phyloP scores from a whole-genome alignment of 2,888 invertebrate genomes.

The Dromius quadrimaculatus region DNA sequence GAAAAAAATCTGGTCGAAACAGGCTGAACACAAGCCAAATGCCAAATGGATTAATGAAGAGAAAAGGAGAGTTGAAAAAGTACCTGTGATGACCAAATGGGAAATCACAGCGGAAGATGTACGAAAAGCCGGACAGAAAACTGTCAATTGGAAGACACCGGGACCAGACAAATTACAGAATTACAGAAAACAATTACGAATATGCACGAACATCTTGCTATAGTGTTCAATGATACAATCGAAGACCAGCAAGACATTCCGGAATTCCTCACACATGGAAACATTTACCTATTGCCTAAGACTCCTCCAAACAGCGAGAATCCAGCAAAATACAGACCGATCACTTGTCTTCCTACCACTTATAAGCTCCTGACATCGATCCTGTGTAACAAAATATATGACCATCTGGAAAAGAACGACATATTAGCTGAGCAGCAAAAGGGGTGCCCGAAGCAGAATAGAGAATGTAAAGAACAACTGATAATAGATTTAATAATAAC shows the following conservation, averaged over 20 bases:
- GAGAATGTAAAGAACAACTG: constrained; percentile 33
- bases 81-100: neutral
- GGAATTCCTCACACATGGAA: constrained; percentile 26
- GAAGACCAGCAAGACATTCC: constrained; percentile 24
- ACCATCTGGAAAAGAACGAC: constrained; percentile 6
- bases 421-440: constrained; percentile 25
- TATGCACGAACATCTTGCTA: constrained; percentile 8
- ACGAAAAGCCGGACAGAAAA: neutral
- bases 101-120: neutral
- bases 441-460: constrained; percentile 14
- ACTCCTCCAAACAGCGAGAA: neutral
- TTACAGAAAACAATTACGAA: constrained; percentile 36
- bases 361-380: constrained; percentile 32
- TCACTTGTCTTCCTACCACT: constrained; percentile 14
- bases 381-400: constrained; percentile 15
- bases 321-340: constrained; percentile 21
- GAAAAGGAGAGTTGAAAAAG: neutral
- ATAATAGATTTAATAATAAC: neutral
- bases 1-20: neutral
- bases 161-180: constrained; percentile 35
- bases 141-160: constrained; percentile 30
- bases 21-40: neutral
- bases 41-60: neutral
- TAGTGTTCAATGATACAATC: neutral
- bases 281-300: constrained; percentile 6